Conservation (phyloP, 2,113 vertebrate genomes). For the Tachuris rubrigastra region DNA sequence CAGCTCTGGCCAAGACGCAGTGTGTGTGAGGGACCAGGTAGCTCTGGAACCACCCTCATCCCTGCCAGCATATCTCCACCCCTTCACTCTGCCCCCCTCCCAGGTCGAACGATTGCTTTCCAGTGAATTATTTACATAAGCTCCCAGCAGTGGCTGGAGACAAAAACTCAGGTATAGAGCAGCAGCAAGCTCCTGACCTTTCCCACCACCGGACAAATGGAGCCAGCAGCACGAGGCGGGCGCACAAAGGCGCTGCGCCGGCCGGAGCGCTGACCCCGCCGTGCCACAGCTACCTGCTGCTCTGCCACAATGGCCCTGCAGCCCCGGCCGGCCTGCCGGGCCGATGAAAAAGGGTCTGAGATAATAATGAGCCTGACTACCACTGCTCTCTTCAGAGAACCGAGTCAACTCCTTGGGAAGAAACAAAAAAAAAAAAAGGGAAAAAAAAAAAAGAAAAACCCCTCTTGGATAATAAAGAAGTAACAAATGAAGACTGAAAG, state of each 20-base stretch:
- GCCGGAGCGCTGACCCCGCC: constrained; percentile 75
- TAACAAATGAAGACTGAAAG: constrained; percentile 89
- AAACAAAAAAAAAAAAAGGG: constrained; percentile 16
- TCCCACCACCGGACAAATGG: constrained; percentile 70
- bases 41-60: neutral
- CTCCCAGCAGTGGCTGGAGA: constrained; percentile 20
- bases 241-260: constrained; percentile 70
- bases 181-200: constrained; percentile 80
- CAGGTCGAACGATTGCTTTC: neutral
- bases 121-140: constrained; percentile 49
- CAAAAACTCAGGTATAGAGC: constrained; percentile 82
- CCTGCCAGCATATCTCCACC: neutral
- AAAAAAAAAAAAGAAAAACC: constrained; percentile 64
- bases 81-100: neutral
- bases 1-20: neutral
- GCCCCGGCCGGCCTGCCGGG: constrained; percentile 76
- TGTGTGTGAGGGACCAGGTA: accelerated
- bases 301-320: constrained; percentile 82
- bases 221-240: constrained; percentile 62
- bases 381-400: constrained; percentile 84
- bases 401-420: constrained; percentile 70
- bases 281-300: constrained; percentile 89
- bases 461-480: constrained; percentile 86
- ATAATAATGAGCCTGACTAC: constrained; percentile 82
- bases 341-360: constrained; percentile 79